Evolutionary conservation across 1,140 invertebrate genomes (phyloP), one percentile per base, ranked within the genome.

Genomic region (Leptopilina boulardi): DNA sequence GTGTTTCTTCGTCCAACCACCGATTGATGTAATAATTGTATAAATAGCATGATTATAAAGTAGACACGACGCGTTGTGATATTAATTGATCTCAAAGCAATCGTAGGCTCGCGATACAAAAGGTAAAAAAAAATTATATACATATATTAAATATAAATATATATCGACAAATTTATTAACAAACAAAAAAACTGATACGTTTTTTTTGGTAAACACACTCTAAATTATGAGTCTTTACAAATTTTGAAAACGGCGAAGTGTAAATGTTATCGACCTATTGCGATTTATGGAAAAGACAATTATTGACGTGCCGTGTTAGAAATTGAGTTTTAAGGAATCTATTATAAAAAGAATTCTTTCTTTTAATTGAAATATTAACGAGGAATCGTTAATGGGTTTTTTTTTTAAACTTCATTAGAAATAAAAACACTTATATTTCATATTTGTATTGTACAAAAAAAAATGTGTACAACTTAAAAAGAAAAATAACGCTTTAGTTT

Each of bases 1-100:
- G 56, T 11, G 38, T 23, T 75, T 75, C 59, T 75, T 70, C 56
- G 41, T 30, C 38, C 70, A 71, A 54, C 34, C 34, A n/a, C 38
- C 38, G 56, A 44, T 56, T 70, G 54, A 71, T 70, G 42, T 70
- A 47, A 73, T 77, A 77, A 42, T 47, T 72, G 51, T 73, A 38
- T 42, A 72, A 44, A 44, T 66, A 76, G 51, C 51, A 70, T 76
- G 75, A 79, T 73, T 82, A 77, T 59, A 70, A 79, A 76, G 41
- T 44, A 54, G 54, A 42, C 75, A 74, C 80, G 77, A 85, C 82
- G 82, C 80, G 85, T 89, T 89, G 87, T 89, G 87, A 89, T 89
- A 88, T 87, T 86, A 83, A 89, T 83, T 86, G 86, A 89, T 89
- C 88, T 89, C 88, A 88, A 88, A 87, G 83, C 86, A 88, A 87